A percentile compares a stretch with the other conserved stretches of the same genome.
These are phyloP conservation scores for Oscheius myriophilus DNA, from an alignment of 2,888 invertebrate genomes.

Conservation along the genomic window DNA sequence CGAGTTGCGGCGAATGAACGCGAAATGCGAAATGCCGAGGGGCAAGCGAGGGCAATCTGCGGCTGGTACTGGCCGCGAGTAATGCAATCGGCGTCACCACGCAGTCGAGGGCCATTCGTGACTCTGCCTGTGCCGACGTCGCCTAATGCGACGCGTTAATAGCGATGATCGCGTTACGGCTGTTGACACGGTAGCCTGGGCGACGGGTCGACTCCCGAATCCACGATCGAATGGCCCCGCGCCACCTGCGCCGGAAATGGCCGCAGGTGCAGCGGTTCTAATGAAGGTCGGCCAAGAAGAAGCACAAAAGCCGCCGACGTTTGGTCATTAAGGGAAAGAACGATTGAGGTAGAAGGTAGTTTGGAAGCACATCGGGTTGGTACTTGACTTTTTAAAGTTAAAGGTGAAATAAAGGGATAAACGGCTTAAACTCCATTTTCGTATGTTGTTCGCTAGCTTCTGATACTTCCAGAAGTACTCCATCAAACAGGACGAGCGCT, in stretches of 20 bases:
- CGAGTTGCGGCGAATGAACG: too few species aligned
- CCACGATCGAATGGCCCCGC: constrained; percentile 17
- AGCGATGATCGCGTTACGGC: constrained; percentile 26
- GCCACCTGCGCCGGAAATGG: constrained; percentile 30
- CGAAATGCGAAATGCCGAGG: too few species aligned
- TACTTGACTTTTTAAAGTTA: too few species aligned
- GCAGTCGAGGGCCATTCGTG: constrained; percentile 18
- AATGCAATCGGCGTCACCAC: constrained; percentile 23
- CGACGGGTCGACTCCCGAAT: constrained; percentile 16
- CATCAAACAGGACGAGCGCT: too few species aligned
- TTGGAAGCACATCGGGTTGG: too few species aligned
- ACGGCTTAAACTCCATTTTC: too few species aligned
- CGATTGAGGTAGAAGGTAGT: too few species aligned
- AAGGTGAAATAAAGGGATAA: too few species aligned
- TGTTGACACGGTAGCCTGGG: constrained; percentile 30
- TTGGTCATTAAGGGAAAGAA: neutral
- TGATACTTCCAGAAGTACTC: too few species aligned
- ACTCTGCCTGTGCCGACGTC: constrained; percentile 7
- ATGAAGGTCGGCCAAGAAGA: constrained; percentile 16
- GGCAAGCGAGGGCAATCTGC: constrained; percentile 12
- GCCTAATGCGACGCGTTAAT: constrained; percentile 23
- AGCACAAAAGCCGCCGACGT: constrained; percentile 5
- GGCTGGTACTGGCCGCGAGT: constrained; percentile 8
- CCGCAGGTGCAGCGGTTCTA: constrained; percentile 29
- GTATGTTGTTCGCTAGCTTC: too few species aligned